phyloP scores from a whole-genome alignment of 2,113 vertebrate species.

The Podilymbus podiceps region DNA sequence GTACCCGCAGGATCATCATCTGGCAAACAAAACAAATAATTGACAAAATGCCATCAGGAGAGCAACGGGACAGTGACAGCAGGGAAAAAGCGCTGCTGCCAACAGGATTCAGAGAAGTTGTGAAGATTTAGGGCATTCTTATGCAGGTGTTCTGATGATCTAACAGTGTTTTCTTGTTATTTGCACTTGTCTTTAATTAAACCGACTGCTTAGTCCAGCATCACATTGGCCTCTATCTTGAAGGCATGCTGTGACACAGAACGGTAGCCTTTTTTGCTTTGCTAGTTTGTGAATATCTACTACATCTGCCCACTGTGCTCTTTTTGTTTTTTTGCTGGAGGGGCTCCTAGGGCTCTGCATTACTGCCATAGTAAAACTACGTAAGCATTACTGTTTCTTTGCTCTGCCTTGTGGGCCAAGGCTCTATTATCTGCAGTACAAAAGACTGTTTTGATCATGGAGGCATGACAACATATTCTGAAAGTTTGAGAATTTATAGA shows the following conservation, averaged over 20 bases:
- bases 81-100: rapidly evolving
- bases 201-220: not conserved
- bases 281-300: not conserved
- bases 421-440: not conserved
- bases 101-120: not conserved
- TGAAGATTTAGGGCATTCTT: not conserved
- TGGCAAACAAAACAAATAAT: not conserved
- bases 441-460: not conserved
- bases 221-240: not conserved
- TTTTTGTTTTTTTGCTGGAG: not conserved
- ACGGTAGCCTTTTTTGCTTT: not conserved
- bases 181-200: not conserved
- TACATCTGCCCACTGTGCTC: not conserved
- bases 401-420: not conserved
- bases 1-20: not conserved
- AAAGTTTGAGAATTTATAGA: not conserved
- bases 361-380: not conserved
- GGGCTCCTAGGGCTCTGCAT: not conserved
- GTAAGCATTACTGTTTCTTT: not conserved
- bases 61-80: not conserved
- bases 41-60: not conserved
- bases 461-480: not conserved
- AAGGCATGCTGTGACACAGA: not conserved
- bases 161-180: not conserved
- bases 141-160: not conserved